Evolutionary conservation across 2,113 vertebrate species (phyloP), one percentile per base, ranked within the genome.

Genomic region (Callocephalon fimbriatum): DNA sequence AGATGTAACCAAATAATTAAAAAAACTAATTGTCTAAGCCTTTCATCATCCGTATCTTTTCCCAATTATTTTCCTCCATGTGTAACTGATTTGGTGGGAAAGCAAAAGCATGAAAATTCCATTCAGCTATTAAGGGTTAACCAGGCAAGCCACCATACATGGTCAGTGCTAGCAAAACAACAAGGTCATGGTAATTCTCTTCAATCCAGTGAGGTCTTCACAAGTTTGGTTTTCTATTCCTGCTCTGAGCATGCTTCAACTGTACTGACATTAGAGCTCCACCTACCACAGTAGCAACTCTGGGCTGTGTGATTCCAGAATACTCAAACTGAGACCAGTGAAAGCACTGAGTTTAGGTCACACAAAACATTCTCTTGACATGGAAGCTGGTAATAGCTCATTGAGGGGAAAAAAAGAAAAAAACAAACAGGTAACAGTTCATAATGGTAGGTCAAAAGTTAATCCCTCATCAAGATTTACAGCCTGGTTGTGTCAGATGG

Each of bases 361-460:
- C 56, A 75, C 16, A 72, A 44, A 82, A 71, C 12, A 45, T 31
- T 63, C 27, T 86, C 37, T 53, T 48, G 51, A 44, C 21, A 23
- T 27, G 19, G n/a, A 71, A 79, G 32, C 26, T 54, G 23, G 10
- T 27, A 80, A 65, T 5, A 84, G n/a, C 25, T 73, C 37, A 44
- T 2, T 23, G n/a, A 27, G 19, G 16, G 4, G 6, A n/a, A 29
- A 44, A 2, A 20, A 38, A 48, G 22, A 62, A 9, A 4, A 1
- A 67, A 54, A 10, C 21, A 6, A 27, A 74, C 63, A 78, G 40
- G 4, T 8, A 53, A 58, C 8, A 12, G 19, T 53, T 80, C 40
- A 70, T 66, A 82, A 74, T 2, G 6, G 31, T 26, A 67, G 77
- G 12, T 61, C 48, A 77, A 56, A 86, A 68, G 58, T 47, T 78